Base-by-base conservation (phyloP, 2,113 vertebrate genomes). In the Crypturellus undulatus region DNA sequence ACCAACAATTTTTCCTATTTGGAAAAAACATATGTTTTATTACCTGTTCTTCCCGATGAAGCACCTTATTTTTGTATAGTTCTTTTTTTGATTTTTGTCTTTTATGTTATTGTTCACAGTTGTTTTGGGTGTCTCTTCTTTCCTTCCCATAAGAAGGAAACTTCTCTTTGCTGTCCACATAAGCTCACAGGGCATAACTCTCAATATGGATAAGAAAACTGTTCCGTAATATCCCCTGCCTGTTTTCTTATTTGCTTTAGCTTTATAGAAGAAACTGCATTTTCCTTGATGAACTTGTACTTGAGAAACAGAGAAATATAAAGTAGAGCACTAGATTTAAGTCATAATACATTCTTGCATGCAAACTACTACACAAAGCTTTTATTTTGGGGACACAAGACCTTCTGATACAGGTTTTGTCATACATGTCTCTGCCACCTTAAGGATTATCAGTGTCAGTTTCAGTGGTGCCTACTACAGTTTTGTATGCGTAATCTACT, bases 401-500 rank as follows among this genome's bases (percentile, higher is more conserved):
- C 22, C 42, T 87, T 62, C 22, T 30, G 20, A 16, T 49, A 51
- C 36, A 73, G 26, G 38, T 52, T 79, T 54, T 86, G 60, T 64
- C 40, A 40, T 8, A 32, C 1, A 0, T 51, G 60, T 52, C 17
- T n/a, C 30, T 8, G 19, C 10, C 36, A 8, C 49, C 3, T 36
- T 52, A 49, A 38, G 47, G 40, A 67, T 16, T 28, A 42, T 58
- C 42, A 56, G 38, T 2, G 1, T 11, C 26, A 36, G 13, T 49
- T 34, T 8, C 7, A 2, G 0, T 72, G 40, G 30, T 0, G 3
- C 12, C 25, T 47, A 34, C 43, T 30, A 45, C 60, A 1, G 1
- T 21, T 73, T 62, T 6, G 25, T 18, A 6, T 6, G 2, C 4
- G 51, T 2, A 0, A 24, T 0, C 0, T 19, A n/a, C 42, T 71